These are phyloP conservation scores for Tetranychus cinnabarinus DNA, from an alignment of 1,140 invertebrate species.

Conservation along the genomic window DNA sequence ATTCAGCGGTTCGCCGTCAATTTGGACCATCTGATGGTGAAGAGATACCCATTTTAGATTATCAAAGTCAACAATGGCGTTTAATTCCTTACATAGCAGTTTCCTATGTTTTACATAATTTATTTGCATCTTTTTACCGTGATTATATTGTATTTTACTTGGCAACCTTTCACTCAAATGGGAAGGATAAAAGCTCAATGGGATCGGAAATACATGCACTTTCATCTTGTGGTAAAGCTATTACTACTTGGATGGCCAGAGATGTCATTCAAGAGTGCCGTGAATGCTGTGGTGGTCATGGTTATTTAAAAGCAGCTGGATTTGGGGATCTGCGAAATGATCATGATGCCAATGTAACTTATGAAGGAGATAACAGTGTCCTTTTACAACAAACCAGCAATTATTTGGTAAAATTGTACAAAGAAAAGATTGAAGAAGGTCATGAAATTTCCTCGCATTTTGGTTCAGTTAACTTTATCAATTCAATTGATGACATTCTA, in stretches of 20 bases:
- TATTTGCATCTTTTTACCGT: conserved; percentile 29
- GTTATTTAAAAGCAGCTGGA: conserved; percentile 36
- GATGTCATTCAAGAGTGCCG: conserved; percentile 70
- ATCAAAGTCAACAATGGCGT: conserved; percentile 72
- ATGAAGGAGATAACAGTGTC: conserved; percentile 90
- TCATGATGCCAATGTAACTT: conserved; percentile 76
- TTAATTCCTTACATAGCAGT: conserved; percentile 68
- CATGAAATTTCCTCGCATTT: conserved; percentile 26
- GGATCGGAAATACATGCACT: conserved; percentile 73
- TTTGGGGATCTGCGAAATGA: conserved; percentile 56
- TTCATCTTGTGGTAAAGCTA: conserved; percentile 61
- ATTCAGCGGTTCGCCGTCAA: conserved; percentile 66
- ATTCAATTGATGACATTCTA: conserved; percentile 19
- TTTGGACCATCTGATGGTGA: conserved; percentile 37
- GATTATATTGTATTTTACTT: conserved; percentile 30
- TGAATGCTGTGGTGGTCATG: conserved; percentile 61
- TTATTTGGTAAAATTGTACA: conserved; percentile 41
- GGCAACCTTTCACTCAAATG: conserved; percentile 19
- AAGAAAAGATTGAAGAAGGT: conserved; percentile 6
- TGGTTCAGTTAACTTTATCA: conserved; percentile 35
- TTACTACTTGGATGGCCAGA: conserved; percentile 54
- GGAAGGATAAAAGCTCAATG: conserved; percentile 25
- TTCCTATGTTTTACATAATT: conserved; percentile 47
- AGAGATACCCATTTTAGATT: conserved; percentile 68
- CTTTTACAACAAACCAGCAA: conserved; percentile 81